Percentiles rank a stretch among this genome's conserved stretches.
Evolutionary conservation across 2,888 invertebrate species (phyloP).

Genomic region (Thysanoteuthis rhombus): DNA sequence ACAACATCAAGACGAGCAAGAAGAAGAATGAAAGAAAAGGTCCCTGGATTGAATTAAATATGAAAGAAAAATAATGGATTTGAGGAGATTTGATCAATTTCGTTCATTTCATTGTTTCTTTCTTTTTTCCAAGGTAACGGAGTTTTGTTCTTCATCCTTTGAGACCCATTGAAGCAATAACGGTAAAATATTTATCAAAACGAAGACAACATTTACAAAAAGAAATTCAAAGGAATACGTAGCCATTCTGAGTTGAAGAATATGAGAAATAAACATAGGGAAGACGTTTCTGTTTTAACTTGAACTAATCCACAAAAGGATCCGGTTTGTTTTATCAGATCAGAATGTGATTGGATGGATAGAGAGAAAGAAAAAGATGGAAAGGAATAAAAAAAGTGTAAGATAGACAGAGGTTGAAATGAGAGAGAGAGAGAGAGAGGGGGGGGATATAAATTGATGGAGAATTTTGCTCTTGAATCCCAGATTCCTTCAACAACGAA

Average conservation of each 20-base stretch:
- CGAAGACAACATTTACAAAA: not conserved
- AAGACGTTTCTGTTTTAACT: not conserved
- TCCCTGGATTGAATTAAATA: not conserved
- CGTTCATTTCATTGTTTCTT: not conserved
- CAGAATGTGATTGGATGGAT: not conserved
- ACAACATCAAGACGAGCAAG: too few species aligned
- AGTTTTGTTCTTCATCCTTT: not conserved
- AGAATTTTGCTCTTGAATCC: too few species aligned
- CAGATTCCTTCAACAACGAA: too few species aligned
- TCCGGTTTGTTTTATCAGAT: not conserved
- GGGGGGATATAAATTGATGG: too few species aligned
- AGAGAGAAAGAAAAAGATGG: too few species aligned
- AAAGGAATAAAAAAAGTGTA: too few species aligned
- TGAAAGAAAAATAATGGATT: not conserved
- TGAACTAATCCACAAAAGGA: not conserved
- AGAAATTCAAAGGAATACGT: not conserved
- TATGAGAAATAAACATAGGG: not conserved
- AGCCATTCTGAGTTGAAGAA: not conserved
- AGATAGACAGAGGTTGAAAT: too few species aligned
- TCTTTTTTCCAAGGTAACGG: not conserved
- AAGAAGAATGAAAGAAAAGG: too few species aligned
- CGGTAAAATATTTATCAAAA: not conserved
- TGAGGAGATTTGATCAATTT: not conserved
- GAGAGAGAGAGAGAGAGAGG: too few species aligned
- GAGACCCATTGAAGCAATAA: not conserved